Conservation (phyloP, 2,888 invertebrate genomes). For the Punctoribates punctum region DNA sequence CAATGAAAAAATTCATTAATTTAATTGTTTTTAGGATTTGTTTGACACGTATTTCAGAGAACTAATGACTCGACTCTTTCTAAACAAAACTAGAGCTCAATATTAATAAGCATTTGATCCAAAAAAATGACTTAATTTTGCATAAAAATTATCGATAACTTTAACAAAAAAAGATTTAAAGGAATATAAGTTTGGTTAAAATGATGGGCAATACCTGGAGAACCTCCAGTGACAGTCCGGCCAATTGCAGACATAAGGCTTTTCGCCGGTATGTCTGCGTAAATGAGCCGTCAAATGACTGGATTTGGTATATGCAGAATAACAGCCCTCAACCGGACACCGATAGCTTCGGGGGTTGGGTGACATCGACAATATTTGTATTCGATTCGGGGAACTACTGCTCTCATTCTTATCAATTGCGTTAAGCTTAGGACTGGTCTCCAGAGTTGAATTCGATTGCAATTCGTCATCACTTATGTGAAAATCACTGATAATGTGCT, state of each 20-base stretch:
- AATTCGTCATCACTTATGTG: constrained; percentile 9
- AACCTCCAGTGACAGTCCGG: constrained; percentile 31
- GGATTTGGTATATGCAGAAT: constrained; percentile 41
- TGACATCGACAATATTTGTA: not conserved
- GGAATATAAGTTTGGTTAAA: not conserved
- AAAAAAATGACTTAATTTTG: not conserved
- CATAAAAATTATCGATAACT: not conserved
- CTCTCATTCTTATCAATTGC: not conserved
- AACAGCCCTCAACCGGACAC: constrained; percentile 38
- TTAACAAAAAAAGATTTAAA: not conserved
- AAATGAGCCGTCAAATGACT: constrained; percentile 42
- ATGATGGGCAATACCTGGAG: not conserved
- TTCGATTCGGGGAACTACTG: not conserved
- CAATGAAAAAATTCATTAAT: not conserved
- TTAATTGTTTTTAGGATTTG: not conserved
- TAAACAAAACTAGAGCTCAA: not conserved
- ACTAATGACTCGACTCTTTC: not conserved
- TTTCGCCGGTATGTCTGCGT: constrained; percentile 41
- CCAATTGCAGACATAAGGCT: constrained; percentile 42
- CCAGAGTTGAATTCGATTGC: too few species aligned
- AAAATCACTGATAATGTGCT: not conserved
- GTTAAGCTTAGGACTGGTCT: not conserved
- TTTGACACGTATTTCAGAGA: not conserved
- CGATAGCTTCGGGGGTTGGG: constrained; percentile 35
- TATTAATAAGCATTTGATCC: not conserved